Percentiles rank a stretch among this genome's conserved stretches.
Evolutionary conservation across 2,113 vertebrate species (phyloP).

Genomic region (Chaetops frenatus): DNA sequence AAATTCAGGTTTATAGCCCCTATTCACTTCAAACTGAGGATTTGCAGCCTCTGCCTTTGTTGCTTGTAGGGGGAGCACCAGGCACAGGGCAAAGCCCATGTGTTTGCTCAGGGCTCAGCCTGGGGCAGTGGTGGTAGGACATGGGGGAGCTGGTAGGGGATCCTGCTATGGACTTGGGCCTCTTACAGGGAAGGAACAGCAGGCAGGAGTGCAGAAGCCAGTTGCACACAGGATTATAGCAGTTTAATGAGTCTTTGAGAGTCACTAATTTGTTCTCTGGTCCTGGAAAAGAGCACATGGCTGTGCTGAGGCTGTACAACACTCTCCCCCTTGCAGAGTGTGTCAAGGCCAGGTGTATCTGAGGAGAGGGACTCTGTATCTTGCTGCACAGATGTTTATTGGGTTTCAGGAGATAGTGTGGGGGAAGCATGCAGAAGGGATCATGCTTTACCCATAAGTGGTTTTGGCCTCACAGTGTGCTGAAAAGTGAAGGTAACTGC

Average conservation of each 20-base stretch:
- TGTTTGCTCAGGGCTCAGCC: background rate
- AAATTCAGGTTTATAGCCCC: background rate
- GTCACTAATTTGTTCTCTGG: background rate
- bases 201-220: background rate
- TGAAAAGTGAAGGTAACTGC: background rate
- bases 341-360: background rate
- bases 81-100: background rate
- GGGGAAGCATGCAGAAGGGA: background rate
- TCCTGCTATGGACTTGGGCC: background rate
- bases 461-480: background rate
- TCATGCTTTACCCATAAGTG: rapidly evolving
- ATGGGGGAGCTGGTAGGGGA: background rate
- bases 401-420: background rate
- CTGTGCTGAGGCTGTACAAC: background rate
- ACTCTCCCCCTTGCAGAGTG: background rate
- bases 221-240: background rate
- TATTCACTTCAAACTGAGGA: background rate
- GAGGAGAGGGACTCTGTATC: background rate
- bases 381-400: background rate
- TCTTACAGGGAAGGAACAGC: background rate
- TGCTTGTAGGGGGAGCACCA: background rate
- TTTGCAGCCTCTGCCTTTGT: background rate
- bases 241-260: background rate
- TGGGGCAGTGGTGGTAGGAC: rapidly evolving
- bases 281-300: rapidly evolving